Conservation (phyloP, 2,113 vertebrate species). For the Psephotus haematonotus region DNA sequence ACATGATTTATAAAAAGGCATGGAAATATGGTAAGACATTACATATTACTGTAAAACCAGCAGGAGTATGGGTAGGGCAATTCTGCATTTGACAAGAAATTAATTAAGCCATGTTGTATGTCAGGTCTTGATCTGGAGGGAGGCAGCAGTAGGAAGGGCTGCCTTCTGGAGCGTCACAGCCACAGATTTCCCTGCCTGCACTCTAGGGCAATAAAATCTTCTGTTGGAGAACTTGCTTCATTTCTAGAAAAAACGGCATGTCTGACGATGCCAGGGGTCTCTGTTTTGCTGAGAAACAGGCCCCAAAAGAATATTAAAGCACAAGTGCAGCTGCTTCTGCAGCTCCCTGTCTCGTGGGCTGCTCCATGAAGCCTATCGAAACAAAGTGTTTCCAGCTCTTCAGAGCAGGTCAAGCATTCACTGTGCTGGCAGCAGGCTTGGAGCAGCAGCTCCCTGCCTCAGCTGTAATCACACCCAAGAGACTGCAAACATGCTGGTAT, state of each 20-base stretch:
- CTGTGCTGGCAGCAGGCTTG: background rate
- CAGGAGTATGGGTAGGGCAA: background rate
- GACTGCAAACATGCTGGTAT: background rate
- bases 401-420: background rate
- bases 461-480: background rate
- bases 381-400: background rate
- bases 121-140: background rate
- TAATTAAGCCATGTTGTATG: background rate
- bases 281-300: background rate
- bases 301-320: background rate
- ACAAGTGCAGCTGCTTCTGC: background rate
- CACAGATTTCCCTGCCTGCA: background rate
- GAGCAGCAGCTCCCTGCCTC: background rate
- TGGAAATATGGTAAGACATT: background rate
- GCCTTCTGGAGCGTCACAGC: background rate
- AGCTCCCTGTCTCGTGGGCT: background rate
- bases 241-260: background rate
- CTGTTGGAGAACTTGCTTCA: background rate
- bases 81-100: background rate
- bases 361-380: background rate
- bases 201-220: background rate
- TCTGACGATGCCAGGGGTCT: background rate
- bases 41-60: background rate
- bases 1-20: background rate
- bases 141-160: background rate